Evolutionary conservation across 2,888 invertebrate species (phyloP).

Genomic region (Julus scanicus): DNA sequence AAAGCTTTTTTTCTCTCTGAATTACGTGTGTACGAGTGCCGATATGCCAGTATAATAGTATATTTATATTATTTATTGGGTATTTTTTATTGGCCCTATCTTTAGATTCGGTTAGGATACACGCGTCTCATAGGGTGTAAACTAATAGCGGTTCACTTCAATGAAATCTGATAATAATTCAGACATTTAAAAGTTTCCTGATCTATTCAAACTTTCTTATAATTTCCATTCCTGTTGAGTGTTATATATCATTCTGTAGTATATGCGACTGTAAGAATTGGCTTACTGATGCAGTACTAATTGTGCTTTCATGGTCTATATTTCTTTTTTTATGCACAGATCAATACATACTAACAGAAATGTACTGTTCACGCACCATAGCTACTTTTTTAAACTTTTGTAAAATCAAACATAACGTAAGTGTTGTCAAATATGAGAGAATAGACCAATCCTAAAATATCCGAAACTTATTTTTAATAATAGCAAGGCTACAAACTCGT

Average conservation of each 20-base stretch:
- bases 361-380: neutral
- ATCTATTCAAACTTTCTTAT: neutral
- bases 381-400: neutral
- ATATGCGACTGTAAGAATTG: neutral
- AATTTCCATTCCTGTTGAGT: too few relatives aligned
- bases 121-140: neutral
- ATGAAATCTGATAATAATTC: neutral
- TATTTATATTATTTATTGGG: slow-evolving; percentile 38
- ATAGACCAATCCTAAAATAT: neutral
- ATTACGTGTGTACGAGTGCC: neutral
- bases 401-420: neutral
- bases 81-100: neutral
- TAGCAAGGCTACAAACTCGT: neutral
- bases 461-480: neutral
- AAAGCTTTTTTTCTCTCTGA: neutral
- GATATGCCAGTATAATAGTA: neutral
- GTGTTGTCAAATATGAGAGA: neutral
- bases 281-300: neutral
- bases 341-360: neutral
- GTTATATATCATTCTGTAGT: neutral
- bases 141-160: neutral
- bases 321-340: neutral
- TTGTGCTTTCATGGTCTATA: neutral
- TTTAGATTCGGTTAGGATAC: neutral
- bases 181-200: neutral